phyloP scores from a whole-genome alignment of 2,797 vertebrate genomes.

The Graptemys geographica region DNA sequence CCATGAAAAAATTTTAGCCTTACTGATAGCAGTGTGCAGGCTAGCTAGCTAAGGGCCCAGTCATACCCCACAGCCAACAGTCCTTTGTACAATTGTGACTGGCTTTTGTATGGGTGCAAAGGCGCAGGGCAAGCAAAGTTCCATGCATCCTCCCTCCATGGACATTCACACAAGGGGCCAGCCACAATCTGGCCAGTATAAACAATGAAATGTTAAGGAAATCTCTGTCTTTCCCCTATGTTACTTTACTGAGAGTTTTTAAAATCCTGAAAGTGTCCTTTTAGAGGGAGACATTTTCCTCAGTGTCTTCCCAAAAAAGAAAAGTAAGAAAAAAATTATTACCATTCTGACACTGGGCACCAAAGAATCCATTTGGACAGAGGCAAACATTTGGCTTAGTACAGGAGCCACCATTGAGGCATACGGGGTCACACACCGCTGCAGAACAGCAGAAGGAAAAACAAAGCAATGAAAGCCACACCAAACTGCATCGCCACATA shows the following conservation, averaged over 20 bases:
- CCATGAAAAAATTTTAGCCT: too few relatives aligned
- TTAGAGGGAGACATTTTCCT: neutral
- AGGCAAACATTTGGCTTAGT: slow-evolving; percentile 87
- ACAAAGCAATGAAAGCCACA: slow-evolving; percentile 13
- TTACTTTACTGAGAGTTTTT: neutral
- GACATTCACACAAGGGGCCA: too few relatives aligned
- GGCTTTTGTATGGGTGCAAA: neutral
- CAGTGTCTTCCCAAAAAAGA: neutral
- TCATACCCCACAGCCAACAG: neutral
- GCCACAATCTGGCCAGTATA: neutral
- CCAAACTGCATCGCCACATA: neutral
- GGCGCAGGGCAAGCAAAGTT: neutral
- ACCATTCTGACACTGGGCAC: slow-evolving; percentile 93
- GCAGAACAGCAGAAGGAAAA: slow-evolving; percentile 36
- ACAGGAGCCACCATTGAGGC: slow-evolving; percentile 93
- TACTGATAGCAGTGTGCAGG: neutral
- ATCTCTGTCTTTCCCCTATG: neutral
- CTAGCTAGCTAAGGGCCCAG: neutral
- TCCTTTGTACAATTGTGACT: neutral
- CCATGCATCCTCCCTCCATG: neutral
- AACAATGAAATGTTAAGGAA: neutral
- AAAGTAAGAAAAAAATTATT: slow-evolving; percentile 1
- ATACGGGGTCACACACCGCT: slow-evolving; percentile 90
- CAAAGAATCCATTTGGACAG: slow-evolving; percentile 93
- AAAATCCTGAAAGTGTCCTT: neutral